A percentile compares a stretch with the other conserved stretches of the same genome.
Evolutionary conservation across 2,888 invertebrate species (phyloP).

Genomic region (Luperina testacea): DNA sequence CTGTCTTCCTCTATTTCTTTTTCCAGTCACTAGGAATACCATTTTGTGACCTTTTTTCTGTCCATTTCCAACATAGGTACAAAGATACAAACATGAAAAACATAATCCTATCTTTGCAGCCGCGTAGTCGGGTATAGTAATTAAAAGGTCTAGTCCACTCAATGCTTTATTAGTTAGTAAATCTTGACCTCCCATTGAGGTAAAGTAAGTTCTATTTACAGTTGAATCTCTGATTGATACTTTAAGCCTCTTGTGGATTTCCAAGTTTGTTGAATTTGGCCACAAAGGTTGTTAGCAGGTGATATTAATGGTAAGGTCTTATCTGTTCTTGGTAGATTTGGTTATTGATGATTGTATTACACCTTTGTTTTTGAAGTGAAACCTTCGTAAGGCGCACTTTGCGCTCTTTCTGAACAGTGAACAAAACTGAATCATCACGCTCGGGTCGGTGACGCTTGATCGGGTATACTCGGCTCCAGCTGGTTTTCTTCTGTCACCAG

Average conservation of each 20-base stretch:
- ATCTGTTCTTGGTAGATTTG: conserved; percentile 22
- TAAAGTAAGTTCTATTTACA: conserved; percentile 41
- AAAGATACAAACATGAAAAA: not conserved
- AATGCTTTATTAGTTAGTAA: conserved; percentile 31
- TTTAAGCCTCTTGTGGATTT: conserved; percentile 52
- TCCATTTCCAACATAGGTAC: not conserved
- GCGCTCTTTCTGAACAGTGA: not conserved
- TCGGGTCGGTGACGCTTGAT: not conserved
- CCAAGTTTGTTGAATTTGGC: conserved; percentile 55
- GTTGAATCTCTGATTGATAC: conserved; percentile 54
- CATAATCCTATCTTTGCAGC: not conserved
- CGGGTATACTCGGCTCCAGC: not conserved
- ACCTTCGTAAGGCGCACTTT: not conserved
- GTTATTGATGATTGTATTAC: conserved; percentile 25
- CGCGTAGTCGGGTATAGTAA: not conserved
- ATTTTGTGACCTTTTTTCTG: no score
- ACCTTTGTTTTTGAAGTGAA: not conserved
- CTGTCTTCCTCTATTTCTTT: not conserved
- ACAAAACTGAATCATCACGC: not conserved
- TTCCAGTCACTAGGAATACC: not conserved
- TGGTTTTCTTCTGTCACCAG: not conserved
- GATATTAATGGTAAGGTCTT: conserved; percentile 48
- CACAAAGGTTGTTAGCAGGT: conserved; percentile 37
- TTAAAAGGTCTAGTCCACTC: conserved; percentile 6
- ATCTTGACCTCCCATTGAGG: conserved; percentile 30